phyloP scores from a whole-genome alignment of 2,113 vertebrate genomes.

The Poecilia latipinna region DNA sequence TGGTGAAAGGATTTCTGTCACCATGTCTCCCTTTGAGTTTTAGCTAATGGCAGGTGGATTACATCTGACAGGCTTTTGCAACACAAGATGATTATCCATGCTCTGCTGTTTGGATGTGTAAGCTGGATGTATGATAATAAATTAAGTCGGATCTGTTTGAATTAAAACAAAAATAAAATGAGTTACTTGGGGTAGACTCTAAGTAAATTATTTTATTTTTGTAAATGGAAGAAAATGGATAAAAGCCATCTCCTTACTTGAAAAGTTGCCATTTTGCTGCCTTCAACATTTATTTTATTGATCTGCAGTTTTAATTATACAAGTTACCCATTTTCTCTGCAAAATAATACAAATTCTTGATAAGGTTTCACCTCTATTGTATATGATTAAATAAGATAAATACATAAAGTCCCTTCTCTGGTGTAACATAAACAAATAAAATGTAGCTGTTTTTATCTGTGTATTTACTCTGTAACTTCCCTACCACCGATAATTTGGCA shows the following conservation, averaged over 20 bases:
- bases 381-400: background rate
- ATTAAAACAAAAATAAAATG: background rate
- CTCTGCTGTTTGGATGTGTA: slow-evolving; percentile 28
- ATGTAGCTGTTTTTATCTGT: too few species aligned
- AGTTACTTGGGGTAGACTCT: too few species aligned
- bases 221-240: background rate
- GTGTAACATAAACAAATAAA: too few species aligned
- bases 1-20: slow-evolving; percentile 58
- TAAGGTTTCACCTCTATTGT: background rate
- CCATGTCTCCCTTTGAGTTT: slow-evolving; percentile 53
- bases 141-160: background rate
- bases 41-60: slow-evolving; percentile 46
- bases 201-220: background rate
- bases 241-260: too few species aligned
- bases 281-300: too few species aligned
- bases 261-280: too few species aligned
- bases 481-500: too few species aligned
- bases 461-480: too few species aligned
- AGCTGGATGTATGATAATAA: background rate
- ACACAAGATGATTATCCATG: slow-evolving; percentile 25
- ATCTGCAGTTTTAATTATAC: too few species aligned
- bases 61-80: slow-evolving; percentile 51
- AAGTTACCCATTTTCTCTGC: background rate
- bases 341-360: background rate
- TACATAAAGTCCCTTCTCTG: background rate